phyloP scores from a whole-genome alignment of 2,888 invertebrate genomes.

The Alitta virens region DNA sequence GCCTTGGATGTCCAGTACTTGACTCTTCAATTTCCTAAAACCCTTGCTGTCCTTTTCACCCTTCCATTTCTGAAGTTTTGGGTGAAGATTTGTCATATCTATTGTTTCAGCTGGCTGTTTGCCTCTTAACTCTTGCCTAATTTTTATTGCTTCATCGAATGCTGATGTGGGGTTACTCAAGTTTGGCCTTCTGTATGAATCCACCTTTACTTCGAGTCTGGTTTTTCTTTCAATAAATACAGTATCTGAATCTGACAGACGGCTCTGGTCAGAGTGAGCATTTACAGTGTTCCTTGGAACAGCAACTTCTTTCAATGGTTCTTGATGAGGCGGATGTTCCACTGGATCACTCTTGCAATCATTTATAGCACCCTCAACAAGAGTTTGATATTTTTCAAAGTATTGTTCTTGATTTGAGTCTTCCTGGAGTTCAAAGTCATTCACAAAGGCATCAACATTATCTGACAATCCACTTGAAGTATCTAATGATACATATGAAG shows the following conservation, averaged over 20 bases:
- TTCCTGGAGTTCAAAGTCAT: background rate
- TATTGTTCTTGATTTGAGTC: background rate
- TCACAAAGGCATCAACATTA: too few relatives aligned
- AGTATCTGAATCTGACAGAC: too few relatives aligned
- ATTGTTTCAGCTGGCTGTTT: background rate
- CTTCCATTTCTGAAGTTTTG: constrained; percentile 18
- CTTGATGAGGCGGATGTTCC: background rate
- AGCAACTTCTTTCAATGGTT: background rate
- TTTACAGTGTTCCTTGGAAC: background rate
- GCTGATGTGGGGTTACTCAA: constrained; percentile 30
- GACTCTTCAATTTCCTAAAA: constrained; percentile 41
- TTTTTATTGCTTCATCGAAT: constrained; percentile 34
- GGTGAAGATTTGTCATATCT: background rate
- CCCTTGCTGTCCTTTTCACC: constrained; percentile 39
- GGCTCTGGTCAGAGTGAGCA: background rate
- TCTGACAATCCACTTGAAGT: too few relatives aligned
- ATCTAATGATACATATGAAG: too few relatives aligned
- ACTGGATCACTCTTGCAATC: background rate
- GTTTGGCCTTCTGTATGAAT: background rate
- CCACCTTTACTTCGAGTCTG: too few relatives aligned
- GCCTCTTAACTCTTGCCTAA: constrained; percentile 28
- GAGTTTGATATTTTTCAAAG: background rate
- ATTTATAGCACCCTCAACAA: background rate
- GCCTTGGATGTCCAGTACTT: constrained; percentile 40
- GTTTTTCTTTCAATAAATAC: too few relatives aligned